Conservation (phyloP, 2,113 vertebrate genomes). For the Atrichornis clamosus region DNA sequence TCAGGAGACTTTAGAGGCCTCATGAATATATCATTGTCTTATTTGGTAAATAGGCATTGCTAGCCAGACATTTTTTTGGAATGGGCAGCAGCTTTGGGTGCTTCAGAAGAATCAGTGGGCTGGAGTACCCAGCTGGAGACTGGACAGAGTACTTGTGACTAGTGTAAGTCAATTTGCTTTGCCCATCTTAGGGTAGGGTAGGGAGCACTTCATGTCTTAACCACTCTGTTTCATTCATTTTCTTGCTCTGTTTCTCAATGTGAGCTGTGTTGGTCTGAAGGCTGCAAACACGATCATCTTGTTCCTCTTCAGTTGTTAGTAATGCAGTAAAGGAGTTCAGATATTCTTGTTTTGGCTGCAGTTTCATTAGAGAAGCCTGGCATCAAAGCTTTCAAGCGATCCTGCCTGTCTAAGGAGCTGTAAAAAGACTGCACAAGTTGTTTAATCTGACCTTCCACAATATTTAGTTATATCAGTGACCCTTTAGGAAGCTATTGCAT, state of each 20-base stretch:
- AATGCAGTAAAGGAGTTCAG: neutral
- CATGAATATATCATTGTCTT: neutral
- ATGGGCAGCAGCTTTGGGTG: neutral
- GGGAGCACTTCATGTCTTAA: neutral
- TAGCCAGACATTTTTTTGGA: neutral
- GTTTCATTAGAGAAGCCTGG: neutral
- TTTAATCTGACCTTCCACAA: neutral
- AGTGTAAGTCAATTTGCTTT: neutral
- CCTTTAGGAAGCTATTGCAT: neutral
- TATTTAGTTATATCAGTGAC: neutral
- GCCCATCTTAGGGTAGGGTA: neutral
- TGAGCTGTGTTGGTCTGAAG: neutral
- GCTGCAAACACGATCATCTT: neutral
- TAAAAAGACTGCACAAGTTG: neutral
- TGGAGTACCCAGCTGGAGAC: neutral
- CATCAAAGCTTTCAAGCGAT: neutral
- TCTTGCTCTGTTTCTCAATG: neutral
- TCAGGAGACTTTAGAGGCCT: neutral
- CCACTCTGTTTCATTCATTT: neutral
- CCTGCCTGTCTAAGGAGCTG: neutral
- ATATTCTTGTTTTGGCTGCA: neutral
- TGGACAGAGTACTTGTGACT: neutral
- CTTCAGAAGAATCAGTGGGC: neutral
- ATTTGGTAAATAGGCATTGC: neutral
- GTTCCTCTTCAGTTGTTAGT: neutral